Percentiles rank a stretch among this genome's conserved stretches.
Conservation (phyloP, 2,888 invertebrate genomes). For the Zhuqinia jingwanae region DNA sequence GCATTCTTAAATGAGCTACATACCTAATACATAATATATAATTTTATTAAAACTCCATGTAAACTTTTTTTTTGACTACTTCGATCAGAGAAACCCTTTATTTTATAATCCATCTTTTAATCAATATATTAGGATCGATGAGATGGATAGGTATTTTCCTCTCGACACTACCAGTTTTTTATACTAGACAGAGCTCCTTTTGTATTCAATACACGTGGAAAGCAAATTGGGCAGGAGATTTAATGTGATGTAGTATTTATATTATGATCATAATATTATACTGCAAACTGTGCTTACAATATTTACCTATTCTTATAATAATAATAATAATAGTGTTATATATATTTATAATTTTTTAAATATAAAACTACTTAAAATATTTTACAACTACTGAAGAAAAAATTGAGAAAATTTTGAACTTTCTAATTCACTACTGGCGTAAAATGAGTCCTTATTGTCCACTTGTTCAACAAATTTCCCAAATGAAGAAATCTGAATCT, state of each 20-base stretch:
- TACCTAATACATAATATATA: not conserved
- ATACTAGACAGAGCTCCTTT: slow-evolving; percentile 63
- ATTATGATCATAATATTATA: slow-evolving; percentile 29
- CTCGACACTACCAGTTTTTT: slow-evolving; percentile 34
- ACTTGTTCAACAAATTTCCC: not conserved
- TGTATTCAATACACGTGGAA: slow-evolving; percentile 77
- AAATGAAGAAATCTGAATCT: not conserved
- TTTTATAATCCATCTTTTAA: not conserved
- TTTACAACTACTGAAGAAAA: not conserved
- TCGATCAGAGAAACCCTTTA: slow-evolving; percentile 7
- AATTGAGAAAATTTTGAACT: slow-evolving; percentile 19
- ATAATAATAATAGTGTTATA: not conserved
- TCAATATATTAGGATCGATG: no score
- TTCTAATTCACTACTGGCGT: slow-evolving; percentile 23
- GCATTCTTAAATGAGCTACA: no score
- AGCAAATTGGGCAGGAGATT: slow-evolving; percentile 80
- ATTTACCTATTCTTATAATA: not conserved
- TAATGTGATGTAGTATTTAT: slow-evolving; percentile 65
- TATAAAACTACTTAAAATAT: no score
- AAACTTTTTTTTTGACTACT: slow-evolving; percentile 8
- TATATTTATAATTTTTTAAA: not conserved
- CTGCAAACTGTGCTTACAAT: slow-evolving; percentile 33
- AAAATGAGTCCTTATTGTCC: slow-evolving; percentile 8
- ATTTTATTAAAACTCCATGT: not conserved
- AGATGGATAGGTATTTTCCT: slow-evolving; percentile 25